A percentile compares a stretch with the other conserved stretches of the same genome.
Conservation (phyloP, 2,113 vertebrate species). For the Pluvianellus socialis region DNA sequence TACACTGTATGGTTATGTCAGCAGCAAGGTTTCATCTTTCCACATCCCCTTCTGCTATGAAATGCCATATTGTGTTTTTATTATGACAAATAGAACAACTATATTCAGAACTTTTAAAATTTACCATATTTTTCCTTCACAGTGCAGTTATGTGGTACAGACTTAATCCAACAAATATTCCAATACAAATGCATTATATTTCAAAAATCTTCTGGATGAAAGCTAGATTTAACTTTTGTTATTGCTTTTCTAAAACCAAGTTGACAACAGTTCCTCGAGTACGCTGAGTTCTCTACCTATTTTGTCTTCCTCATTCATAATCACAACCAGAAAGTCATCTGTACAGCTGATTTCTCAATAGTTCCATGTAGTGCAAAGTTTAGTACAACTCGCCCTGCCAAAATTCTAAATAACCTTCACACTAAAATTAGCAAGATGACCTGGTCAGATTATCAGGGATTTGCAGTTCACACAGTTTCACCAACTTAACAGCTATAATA, state of each 20-base stretch:
- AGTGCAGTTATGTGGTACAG: background rate
- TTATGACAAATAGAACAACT: background rate
- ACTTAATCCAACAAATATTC: background rate
- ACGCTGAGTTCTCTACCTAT: background rate
- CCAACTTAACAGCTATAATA: background rate
- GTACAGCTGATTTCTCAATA: background rate
- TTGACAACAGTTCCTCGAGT: background rate
- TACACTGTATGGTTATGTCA: background rate
- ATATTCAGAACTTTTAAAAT: background rate
- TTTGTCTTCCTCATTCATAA: background rate
- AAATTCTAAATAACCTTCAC: background rate
- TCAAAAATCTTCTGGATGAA: background rate
- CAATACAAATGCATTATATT: background rate
- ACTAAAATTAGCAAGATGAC: conserved; percentile 38
- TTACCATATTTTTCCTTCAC: background rate
- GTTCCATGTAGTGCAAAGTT: background rate
- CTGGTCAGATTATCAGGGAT: background rate
- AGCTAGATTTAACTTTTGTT: background rate
- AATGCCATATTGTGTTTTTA: background rate
- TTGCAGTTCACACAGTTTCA: background rate
- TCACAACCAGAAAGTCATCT: background rate
- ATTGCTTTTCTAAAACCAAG: background rate
- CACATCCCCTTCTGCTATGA: background rate
- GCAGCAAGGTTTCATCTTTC: background rate
- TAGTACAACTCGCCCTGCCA: background rate